Evolutionary conservation across 2,888 invertebrate species (phyloP), one percentile per base, ranked within the genome.

Genomic region (Melangyna quadrimaculata): DNA sequence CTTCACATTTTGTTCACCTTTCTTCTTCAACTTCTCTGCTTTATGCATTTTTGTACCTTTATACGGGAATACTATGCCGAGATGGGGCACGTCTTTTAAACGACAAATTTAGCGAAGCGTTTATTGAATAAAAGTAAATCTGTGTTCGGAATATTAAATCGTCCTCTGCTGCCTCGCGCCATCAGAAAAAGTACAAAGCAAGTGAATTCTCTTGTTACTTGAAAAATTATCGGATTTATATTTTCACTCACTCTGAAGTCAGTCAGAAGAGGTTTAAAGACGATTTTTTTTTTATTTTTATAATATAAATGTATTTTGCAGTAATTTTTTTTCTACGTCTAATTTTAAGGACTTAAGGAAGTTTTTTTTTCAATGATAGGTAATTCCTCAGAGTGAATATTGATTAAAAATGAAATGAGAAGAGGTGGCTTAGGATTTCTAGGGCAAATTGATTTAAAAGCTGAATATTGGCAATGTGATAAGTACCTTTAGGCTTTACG

Each of bases 71-170:
- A 2, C 45, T 63, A 0, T 14, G 78, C 17, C 67, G 57, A 69
- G 80, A 51, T 45, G 63, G 53, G 73, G 81, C 83, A 87, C 84
- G 87, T 84, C 79, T 63, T 70, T 84, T 73, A 78, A 77, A 86
- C 80, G 84, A 78, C 86, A 87, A 87, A 87, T 83, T 79, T 77
- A 87, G 87, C 80, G 83, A 83, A 87, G 79, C 87, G 87, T 87
- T 87, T 87, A 87, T 87, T 87, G 87, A 87, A 87, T 87, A 87
- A 87, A 87, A 87, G 87, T 87, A 87, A 87, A 87, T 87, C 87
- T 87, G 87, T 87, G 87, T 87, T 83, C 63, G 74, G 87, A 83
- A 87, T 87, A 87, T 83, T 87, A 80, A 87, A 80, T 73, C 73
- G 81, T n/a, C n/a, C n/a, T n/a, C n/a, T n/a, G n/a, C n/a, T n/a